Base-by-base conservation (phyloP, 2,888 invertebrate species). In the Graphium colonna region DNA sequence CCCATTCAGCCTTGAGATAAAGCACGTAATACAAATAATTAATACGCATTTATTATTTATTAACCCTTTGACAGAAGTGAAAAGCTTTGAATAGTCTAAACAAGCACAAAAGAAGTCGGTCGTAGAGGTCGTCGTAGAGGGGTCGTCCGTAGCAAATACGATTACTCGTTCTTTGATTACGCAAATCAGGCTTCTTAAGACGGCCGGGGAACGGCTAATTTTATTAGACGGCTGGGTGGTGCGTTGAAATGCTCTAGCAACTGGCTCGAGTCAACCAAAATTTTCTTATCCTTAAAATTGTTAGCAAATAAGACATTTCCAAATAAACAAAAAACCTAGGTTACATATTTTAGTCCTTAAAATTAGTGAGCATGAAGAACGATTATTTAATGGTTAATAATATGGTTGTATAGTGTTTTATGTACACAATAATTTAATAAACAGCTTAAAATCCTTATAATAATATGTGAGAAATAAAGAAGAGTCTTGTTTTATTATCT, bases 131-230 rank as follows among this genome's bases (percentile, higher is more conserved):
- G 46, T 50, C 38, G 51, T 18, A 45, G 33, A 50, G 54, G 38
- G 42, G 40, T 55, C 55, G 54, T 55, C 54, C 16, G 33, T 33
- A 13, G 58, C 52, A 55, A 64, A 68, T 68, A 58, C 55, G 61
- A 67, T 69, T 65, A 68, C 55, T 55, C 66, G 73, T 70, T 78
- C 82, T 85, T 86, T 86, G 85, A 86, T 83, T 82, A 77, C 72
- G 74, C 77, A 77, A 79, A 82, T 82, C 79, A 75, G 72, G 66
- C 71, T 75, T 76, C 82, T 79, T 79, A 79, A 73, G 75, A 67
- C 75, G 69, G 64, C 60, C 62, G 65, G 68, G 63, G 69, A 59
- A 59, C 60, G 62, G 66, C 67, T 85, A 82, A 85, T 80, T 73
- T 70, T 65, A 73, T 85, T 85, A 83, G 64, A 60, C 60, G 60